A percentile compares a stretch with the other conserved stretches of the same genome.
These are phyloP conservation scores for Drosophila flavopinicola DNA, from an alignment of 2,888 invertebrate species.

Conservation along the genomic window DNA sequence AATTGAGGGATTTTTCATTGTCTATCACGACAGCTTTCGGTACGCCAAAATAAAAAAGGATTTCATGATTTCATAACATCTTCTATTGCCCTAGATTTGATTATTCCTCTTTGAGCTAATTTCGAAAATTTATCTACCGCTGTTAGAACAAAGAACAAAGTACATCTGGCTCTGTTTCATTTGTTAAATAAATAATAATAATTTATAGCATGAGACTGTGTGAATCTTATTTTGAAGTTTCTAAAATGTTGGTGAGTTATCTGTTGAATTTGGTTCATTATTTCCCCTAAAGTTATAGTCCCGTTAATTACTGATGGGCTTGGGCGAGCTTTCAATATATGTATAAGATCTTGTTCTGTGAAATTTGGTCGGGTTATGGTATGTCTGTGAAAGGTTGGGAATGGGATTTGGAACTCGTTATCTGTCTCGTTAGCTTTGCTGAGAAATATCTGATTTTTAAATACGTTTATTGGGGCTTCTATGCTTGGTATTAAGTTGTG, in stretches of 20 bases:
- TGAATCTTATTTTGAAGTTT: constrained; percentile 1
- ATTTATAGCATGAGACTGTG: no score
- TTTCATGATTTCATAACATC: constrained; percentile 3
- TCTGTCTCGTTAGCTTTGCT: background rate
- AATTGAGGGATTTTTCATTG: constrained; percentile 1
- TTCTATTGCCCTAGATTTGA: constrained; percentile 8
- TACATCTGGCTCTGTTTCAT: background rate
- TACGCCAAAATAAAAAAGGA: constrained; percentile 4
- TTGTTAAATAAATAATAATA: no score
- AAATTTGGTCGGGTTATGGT: background rate
- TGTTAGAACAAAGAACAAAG: no score
- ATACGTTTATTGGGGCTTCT: background rate
- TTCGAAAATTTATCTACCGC: no score
- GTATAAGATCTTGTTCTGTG: background rate
- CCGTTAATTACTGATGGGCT: background rate
- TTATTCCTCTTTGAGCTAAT: no score
- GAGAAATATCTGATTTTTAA: background rate
- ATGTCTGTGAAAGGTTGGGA: constrained; percentile 9
- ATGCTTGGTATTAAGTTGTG: no score
- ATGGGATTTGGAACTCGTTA: background rate
- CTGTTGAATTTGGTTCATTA: constrained; percentile 1
- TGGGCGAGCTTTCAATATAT: background rate
- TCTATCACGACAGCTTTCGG: constrained; percentile 1
- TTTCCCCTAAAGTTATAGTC: background rate
- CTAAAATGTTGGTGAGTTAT: background rate